Evolutionary conservation across 2,113 vertebrate species (phyloP).

Genomic region (Dromaius novaehollandiae): DNA sequence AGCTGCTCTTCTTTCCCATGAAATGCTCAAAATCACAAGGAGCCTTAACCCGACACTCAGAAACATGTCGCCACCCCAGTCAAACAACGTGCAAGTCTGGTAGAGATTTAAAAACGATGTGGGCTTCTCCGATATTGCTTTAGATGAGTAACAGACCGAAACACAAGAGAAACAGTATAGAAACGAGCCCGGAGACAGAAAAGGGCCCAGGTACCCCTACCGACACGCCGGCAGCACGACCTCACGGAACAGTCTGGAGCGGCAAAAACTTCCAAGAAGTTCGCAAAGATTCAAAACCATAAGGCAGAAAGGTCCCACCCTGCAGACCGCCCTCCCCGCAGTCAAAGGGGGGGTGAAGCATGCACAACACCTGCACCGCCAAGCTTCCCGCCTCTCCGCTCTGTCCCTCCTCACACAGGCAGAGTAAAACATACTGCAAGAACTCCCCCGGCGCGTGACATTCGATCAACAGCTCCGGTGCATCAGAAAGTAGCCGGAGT

Average conservation of each 20-base stretch:
- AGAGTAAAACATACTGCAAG: no score
- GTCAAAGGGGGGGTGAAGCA: neutral
- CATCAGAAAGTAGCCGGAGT: rapidly evolving
- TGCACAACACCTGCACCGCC: neutral
- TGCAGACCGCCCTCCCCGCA: rapidly evolving
- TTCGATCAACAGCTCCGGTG: rapidly evolving
- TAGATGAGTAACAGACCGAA: neutral
- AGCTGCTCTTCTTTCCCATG: neutral
- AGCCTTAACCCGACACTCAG: neutral
- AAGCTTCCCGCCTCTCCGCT: neutral
- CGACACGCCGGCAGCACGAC: rapidly evolving
- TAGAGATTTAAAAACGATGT: rapidly evolving
- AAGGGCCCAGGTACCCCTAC: rapidly evolving
- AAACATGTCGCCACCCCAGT: neutral
- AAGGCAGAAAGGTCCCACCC: neutral
- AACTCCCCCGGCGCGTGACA: no score
- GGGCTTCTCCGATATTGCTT: rapidly evolving
- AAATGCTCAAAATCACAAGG: neutral
- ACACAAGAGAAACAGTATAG: rapidly evolving
- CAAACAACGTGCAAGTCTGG: neutral
- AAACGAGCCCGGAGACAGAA: neutral
- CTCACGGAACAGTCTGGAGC: rapidly evolving
- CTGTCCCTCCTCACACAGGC: neutral
- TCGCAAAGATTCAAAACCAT: neutral
- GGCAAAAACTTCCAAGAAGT: rapidly evolving